A percentile compares a stretch with the other conserved stretches of the same genome.
These are phyloP conservation scores for Drosophila kohkoa DNA, from an alignment of 1,140 invertebrate genomes.

Conservation along the genomic window DNA sequence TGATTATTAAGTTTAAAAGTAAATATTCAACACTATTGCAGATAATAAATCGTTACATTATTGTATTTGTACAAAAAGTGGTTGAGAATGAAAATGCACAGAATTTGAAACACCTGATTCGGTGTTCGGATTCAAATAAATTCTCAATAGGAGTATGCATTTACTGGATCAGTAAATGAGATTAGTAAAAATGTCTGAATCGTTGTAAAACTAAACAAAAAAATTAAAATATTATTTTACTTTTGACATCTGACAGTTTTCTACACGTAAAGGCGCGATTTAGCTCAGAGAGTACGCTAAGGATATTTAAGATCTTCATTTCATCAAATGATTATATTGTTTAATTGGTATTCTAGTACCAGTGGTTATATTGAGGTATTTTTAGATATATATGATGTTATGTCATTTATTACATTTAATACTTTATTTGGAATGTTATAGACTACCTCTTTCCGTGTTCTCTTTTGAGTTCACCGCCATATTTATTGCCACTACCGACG, in stretches of 20 bases:
- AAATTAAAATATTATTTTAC: slow-evolving; percentile 15
- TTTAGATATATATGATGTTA: slow-evolving; percentile 60
- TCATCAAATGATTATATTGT: slow-evolving; percentile 40
- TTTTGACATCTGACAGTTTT: slow-evolving; percentile 14
- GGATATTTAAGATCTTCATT: slow-evolving; percentile 10
- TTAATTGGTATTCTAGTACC: slow-evolving; percentile 34
- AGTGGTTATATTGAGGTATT: slow-evolving; percentile 46
- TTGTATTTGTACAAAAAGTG: slow-evolving; percentile 1
- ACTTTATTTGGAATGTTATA: slow-evolving; percentile 62
- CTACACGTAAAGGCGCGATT: not conserved
- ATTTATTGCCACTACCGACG: slow-evolving; percentile 98
- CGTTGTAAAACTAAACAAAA: not conserved
- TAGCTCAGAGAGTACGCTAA: not conserved
- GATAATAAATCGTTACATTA: slow-evolving; percentile 1
- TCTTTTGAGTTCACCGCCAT: slow-evolving; percentile 98
- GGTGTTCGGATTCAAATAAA: slow-evolving; percentile 4
- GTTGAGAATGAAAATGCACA: not conserved
- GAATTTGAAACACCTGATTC: slow-evolving; percentile 6
- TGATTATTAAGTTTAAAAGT: slow-evolving; percentile 42
- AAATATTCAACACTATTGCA: slow-evolving; percentile 41
- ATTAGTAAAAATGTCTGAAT: not conserved
- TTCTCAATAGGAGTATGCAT: slow-evolving; percentile 2
- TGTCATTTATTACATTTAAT: slow-evolving; percentile 56
- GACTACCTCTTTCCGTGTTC: slow-evolving; percentile 98
- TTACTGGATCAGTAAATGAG: slow-evolving; percentile 1